Evolutionary conservation across 2,797 vertebrate genomes (phyloP), one percentile per base, ranked within the genome.

Genomic region (Tragopan temminckii): DNA sequence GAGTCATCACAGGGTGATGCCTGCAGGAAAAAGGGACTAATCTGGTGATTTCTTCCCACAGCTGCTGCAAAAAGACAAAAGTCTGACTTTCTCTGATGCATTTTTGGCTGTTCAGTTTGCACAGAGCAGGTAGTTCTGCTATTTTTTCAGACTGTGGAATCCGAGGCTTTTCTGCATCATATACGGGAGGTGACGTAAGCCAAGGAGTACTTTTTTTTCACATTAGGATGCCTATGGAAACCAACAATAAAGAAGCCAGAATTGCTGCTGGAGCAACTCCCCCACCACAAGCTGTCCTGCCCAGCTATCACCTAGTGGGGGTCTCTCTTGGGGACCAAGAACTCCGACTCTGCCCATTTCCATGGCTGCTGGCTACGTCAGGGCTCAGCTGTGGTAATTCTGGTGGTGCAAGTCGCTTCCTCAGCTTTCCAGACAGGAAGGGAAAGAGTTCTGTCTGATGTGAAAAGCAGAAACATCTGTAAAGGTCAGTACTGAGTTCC

Each of bases 341-440:
- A 25, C 10, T 20, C 36, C 8, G 8, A 16, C 38, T 13, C 5
- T 93, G 84, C 68, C 75, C 63, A 27, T 38, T 63, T 88, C 90
- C 9, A 1, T 50, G 52, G 61, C 15, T 20, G 89, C 94, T 88
- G 94, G 82, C 94, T 93, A 95, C 3, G 0, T 69, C 64, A 69
- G 33, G 35, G 20, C 74, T 66, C 4, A 1, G 3, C 42, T 96
- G 95, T 80, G 79, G 91, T 87, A 95, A 96, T 11, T 70, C 19
- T 20, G 62, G 64, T 95, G 91, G 74, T 4, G 67, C 72, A 95
- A 96, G 38, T 21, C 0, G 0, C 29, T 71, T 38, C 70, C 91
- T 91, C 91, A 68, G 85, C 53, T 81, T 91, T 46, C 75, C 7
- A 5, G 80, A 74, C 36, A 27, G 31, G 69, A 75, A 43, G 12